A percentile compares a stretch with the other conserved stretches of the same genome.
phyloP scores from a whole-genome alignment of 2,113 vertebrate species.

The Glaucidium brasilianum region DNA sequence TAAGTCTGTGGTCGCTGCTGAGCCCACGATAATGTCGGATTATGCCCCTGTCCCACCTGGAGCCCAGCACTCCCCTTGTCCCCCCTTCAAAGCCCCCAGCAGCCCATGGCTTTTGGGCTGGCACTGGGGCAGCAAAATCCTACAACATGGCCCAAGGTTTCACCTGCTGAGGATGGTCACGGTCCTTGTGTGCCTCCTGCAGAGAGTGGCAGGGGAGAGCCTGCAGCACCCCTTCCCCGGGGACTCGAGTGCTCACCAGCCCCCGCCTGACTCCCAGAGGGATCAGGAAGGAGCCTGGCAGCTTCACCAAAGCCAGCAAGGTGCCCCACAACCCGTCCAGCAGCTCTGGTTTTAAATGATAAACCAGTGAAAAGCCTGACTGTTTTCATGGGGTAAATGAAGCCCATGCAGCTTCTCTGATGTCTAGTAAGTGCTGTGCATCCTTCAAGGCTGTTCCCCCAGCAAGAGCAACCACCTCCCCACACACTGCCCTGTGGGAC shows the following conservation, averaged over 20 bases:
- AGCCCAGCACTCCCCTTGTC: neutral
- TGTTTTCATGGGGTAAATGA: neutral
- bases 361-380: neutral
- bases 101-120: neutral
- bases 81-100: neutral
- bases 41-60: neutral
- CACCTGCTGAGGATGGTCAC: neutral
- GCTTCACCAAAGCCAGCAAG: neutral
- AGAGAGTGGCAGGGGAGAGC: neutral
- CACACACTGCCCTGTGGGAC: rapidly evolving
- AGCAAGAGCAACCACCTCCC: neutral
- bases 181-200: neutral
- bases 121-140: neutral
- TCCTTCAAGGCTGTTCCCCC: neutral
- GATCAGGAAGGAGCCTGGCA: neutral
- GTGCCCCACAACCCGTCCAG: neutral
- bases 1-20: neutral
- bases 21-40: rapidly evolving
- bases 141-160: neutral
- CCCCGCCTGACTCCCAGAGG: neutral
- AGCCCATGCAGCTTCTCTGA: neutral
- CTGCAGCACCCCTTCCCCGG: neutral
- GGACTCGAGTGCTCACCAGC: rapidly evolving
- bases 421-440: neutral
- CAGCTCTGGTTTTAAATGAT: neutral